Evolutionary conservation across 2,888 invertebrate genomes (phyloP).

Genomic region (Chalcosyrphus nemorum): DNA sequence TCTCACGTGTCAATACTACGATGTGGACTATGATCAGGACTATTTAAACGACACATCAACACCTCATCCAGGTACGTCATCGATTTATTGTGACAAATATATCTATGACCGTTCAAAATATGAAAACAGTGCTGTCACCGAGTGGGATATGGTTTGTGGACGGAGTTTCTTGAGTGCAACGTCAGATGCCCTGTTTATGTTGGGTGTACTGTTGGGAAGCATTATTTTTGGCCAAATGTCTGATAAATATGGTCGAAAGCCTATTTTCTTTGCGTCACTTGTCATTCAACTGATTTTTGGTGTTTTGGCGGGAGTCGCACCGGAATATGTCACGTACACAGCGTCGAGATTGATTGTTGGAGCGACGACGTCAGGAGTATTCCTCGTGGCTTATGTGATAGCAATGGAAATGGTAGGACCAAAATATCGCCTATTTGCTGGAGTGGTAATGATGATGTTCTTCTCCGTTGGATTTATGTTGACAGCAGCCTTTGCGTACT

Average conservation of each 20-base stretch:
- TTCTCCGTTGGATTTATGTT: conserved; percentile 89
- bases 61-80: conserved; percentile 75
- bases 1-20: conserved; percentile 83
- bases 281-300: conserved; percentile 88
- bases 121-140: conserved; percentile 85
- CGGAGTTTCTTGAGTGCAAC: conserved; percentile 85
- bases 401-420: conserved; percentile 90
- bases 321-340: conserved; percentile 87
- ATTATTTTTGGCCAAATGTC: conserved; percentile 88
- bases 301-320: conserved; percentile 86
- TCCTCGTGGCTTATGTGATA: conserved; percentile 90
- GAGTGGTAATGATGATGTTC: conserved; percentile 89
- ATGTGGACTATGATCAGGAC: conserved; percentile 80
- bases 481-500: conserved; percentile 86
- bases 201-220: conserved; percentile 88
- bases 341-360: conserved; percentile 87
- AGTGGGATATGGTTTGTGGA: conserved; percentile 88
- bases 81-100: conserved; percentile 83
- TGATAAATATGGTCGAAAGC: conserved; percentile 88
- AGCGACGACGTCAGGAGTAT: conserved; percentile 89
- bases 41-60: conserved; percentile 77
- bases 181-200: conserved; percentile 86
- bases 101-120: conserved; percentile 85
- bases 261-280: conserved; percentile 88
- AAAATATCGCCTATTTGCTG: conserved; percentile 86